These are phyloP conservation scores for Drosophila rufa DNA, from an alignment of 1,140 invertebrate species.

Conservation along the genomic window DNA sequence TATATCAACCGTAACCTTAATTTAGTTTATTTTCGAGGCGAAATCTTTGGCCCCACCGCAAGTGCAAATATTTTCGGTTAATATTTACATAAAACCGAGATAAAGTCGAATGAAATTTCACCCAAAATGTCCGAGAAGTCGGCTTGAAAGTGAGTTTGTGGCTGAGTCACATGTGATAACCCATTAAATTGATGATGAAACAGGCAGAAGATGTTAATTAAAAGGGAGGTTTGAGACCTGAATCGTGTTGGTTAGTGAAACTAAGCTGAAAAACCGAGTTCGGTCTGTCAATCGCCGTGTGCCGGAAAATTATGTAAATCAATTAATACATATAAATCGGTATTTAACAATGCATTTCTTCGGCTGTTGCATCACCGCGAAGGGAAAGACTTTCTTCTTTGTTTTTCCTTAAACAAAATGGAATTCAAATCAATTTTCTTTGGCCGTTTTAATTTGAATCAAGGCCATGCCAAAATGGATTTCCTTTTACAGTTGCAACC, in stretches of 20 bases:
- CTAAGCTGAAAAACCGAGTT: slow-evolving; percentile 64
- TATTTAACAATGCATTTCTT: slow-evolving; percentile 45
- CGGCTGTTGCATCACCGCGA: slow-evolving; percentile 49
- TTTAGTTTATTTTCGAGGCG: slow-evolving; percentile 35
- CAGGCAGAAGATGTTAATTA: slow-evolving; percentile 67
- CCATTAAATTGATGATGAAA: slow-evolving; percentile 34
- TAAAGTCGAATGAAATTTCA: slow-evolving; percentile 45
- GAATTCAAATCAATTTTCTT: slow-evolving; percentile 39
- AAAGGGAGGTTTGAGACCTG: slow-evolving; percentile 9
- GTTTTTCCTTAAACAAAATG: slow-evolving; percentile 5
- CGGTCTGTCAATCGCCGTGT: slow-evolving; percentile 16
- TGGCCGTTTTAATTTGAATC: slow-evolving; percentile 45
- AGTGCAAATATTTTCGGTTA: slow-evolving; percentile 57
- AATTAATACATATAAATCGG: slow-evolving; percentile 33
- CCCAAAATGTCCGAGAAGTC: slow-evolving; percentile 28
- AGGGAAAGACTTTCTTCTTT: slow-evolving; percentile 62
- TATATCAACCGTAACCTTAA: not conserved
- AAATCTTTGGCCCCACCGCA: slow-evolving; percentile 46
- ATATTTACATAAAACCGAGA: slow-evolving; percentile 43
- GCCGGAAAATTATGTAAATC: slow-evolving; percentile 62
- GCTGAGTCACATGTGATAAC: slow-evolving; percentile 49
- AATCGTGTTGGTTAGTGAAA: slow-evolving; percentile 53
- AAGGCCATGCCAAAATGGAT: slow-evolving; percentile 61
- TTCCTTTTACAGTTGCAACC: slow-evolving; percentile 72
- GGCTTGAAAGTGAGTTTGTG: slow-evolving; percentile 37